A percentile compares a stretch with the other conserved stretches of the same genome.
Evolutionary conservation across 2,797 vertebrate genomes (phyloP).

Genomic region (Liparis tanakae): DNA sequence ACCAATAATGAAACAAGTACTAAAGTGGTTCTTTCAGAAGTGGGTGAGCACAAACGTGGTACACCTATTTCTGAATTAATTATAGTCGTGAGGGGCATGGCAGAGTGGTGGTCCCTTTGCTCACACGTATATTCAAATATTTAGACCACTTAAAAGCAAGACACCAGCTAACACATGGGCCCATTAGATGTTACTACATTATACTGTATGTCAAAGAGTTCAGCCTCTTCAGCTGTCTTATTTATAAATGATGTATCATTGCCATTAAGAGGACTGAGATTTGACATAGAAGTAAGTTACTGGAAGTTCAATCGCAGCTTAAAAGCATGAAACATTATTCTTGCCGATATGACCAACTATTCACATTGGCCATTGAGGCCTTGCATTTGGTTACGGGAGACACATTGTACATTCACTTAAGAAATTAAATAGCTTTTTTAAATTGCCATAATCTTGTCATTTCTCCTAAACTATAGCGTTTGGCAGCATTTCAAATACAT

Average conservation of each 20-base stretch:
- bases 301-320: slow-evolving; percentile 22
- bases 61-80: slow-evolving; percentile 4
- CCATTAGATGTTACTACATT: slow-evolving; percentile 7
- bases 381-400: slow-evolving; percentile 14
- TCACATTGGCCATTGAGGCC: not conserved
- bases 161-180: not conserved
- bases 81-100: not conserved
- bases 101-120: slow-evolving; percentile 5
- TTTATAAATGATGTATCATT: slow-evolving; percentile 19
- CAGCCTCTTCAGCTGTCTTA: slow-evolving; percentile 30
- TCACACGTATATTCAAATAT: slow-evolving; percentile 17
- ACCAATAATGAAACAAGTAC: slow-evolving; percentile 4
- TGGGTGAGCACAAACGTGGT: not conserved
- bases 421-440: slow-evolving; percentile 22
- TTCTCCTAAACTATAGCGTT: not conserved
- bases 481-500: not conserved
- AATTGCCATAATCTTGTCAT: slow-evolving; percentile 4
- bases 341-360: not conserved
- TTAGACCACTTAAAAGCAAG: not conserved
- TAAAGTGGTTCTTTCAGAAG: not conserved
- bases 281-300: slow-evolving; percentile 24
- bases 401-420: slow-evolving; percentile 11
- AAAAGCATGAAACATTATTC: slow-evolving; percentile 23
- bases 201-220: slow-evolving; percentile 20
- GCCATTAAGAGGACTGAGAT: not conserved